Evolutionary conservation across 1,140 invertebrate species (phyloP).

Genomic region (Dryas iulia): DNA sequence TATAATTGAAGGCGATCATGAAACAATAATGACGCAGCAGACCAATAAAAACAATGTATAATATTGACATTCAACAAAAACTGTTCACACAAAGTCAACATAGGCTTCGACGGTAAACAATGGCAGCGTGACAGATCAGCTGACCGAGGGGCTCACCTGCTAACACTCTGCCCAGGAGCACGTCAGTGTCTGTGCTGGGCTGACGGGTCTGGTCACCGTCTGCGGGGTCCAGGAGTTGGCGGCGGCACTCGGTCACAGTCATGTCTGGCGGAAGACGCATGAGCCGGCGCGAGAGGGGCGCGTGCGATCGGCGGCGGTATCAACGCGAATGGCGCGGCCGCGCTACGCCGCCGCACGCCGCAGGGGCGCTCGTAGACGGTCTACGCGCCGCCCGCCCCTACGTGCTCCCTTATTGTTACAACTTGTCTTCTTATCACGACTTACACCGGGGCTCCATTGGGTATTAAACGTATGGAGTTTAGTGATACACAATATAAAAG

Average conservation of each 20-base stretch:
- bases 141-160: slow-evolving; percentile 75
- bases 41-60: slow-evolving; percentile 3
- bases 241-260: slow-evolving; percentile 72
- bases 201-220: slow-evolving; percentile 42
- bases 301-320: slow-evolving; percentile 71
- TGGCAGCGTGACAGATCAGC: slow-evolving; percentile 29
- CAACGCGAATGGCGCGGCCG: slow-evolving; percentile 68
- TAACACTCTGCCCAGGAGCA: slow-evolving; percentile 81
- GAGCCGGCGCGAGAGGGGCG: slow-evolving; percentile 58
- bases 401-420: slow-evolving; percentile 26
- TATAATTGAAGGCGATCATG: background rate
- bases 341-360: slow-evolving; percentile 55
- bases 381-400: slow-evolving; percentile 69
- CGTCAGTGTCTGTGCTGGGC: slow-evolving; percentile 72
- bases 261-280: slow-evolving; percentile 63
- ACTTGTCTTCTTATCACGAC: background rate
- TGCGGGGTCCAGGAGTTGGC: slow-evolving; percentile 45
- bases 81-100: background rate
- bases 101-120: slow-evolving; percentile 19
- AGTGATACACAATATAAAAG: too few species aligned
- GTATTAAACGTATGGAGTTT: too few species aligned
- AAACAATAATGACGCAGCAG: background rate
- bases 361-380: slow-evolving; percentile 52
- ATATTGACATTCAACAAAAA: background rate
- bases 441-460: background rate